phyloP scores from a whole-genome alignment of 2,888 invertebrate species.

The Lasioglossum pauxillum region DNA sequence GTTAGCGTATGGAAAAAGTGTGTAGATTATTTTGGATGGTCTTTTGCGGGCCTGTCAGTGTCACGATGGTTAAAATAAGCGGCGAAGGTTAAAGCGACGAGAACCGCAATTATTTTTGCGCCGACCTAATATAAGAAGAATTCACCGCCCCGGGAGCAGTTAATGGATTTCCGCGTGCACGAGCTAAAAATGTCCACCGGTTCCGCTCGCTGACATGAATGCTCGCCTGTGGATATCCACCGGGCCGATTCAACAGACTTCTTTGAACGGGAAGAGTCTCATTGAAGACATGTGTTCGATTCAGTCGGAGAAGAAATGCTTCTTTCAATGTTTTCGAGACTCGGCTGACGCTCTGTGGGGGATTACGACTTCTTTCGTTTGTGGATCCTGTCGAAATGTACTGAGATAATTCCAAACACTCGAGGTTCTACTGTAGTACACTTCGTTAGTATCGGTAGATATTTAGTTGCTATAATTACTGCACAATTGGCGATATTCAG shows the following conservation, averaged over 20 bases:
- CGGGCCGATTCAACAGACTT: slow-evolving; percentile 15
- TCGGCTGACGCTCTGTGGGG: neutral
- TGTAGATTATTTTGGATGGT: neutral
- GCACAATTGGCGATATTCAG: no score
- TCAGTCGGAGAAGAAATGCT: neutral
- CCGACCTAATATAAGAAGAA: neutral
- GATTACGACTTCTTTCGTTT: neutral
- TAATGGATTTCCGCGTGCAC: slow-evolving; percentile 8
- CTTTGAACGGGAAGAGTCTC: slow-evolving; percentile 14
- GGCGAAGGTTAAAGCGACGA: neutral
- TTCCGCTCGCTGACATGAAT: slow-evolving; percentile 2
- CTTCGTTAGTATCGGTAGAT: neutral
- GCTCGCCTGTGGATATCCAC: slow-evolving; percentile 1
- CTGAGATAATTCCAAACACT: neutral
- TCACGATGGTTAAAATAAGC: neutral
- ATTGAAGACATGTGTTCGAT: slow-evolving; percentile 17
- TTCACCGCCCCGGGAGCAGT: neutral
- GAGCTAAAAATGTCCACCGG: slow-evolving; percentile 3
- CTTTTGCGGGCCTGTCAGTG: neutral
- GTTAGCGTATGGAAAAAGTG: neutral
- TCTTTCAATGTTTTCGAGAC: neutral
- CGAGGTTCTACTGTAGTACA: neutral
- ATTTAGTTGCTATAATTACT: no score
- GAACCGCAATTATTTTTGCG: neutral
- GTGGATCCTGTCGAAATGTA: neutral